phyloP scores from a whole-genome alignment of 1,140 invertebrate genomes.

The Varroa destructor region DNA sequence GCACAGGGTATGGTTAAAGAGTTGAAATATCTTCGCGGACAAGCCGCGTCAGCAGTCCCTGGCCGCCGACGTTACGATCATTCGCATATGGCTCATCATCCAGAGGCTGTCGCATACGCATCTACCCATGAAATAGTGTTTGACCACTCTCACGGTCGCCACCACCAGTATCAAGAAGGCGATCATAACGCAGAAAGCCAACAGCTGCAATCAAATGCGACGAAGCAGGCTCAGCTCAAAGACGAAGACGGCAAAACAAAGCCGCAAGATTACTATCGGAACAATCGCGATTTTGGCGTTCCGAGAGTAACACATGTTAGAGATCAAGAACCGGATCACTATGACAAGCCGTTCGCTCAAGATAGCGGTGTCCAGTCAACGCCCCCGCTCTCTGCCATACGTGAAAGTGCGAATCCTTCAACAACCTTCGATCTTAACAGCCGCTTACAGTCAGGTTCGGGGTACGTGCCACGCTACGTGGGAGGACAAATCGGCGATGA shows the following conservation, averaged over 20 bases:
- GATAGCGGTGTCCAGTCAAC: background rate
- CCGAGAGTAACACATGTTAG: background rate
- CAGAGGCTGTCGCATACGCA: background rate
- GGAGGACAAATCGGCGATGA: background rate
- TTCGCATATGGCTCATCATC: slow-evolving; percentile 18
- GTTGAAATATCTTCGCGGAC: too few relatives aligned
- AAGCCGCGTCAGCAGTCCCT: too few relatives aligned
- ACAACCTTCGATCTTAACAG: slow-evolving; percentile 11
- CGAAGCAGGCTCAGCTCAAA: too few relatives aligned
- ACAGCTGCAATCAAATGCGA: too few relatives aligned
- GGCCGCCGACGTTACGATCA: background rate
- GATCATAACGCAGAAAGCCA: background rate
- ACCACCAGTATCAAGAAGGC: background rate
- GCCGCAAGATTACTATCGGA: background rate
- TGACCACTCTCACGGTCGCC: slow-evolving; percentile 10
- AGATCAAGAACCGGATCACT: background rate
- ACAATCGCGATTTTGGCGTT: background rate
- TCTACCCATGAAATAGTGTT: slow-evolving; percentile 10
- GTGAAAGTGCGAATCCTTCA: too few relatives aligned
- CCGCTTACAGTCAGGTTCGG: background rate
- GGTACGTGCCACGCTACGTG: slow-evolving; percentile 17
- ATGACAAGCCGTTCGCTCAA: background rate
- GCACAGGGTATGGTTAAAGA: too few relatives aligned
- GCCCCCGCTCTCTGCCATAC: background rate
- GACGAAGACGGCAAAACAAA: too few relatives aligned